phyloP scores from a whole-genome alignment of 1,140 invertebrate species.

The Zaprionus lachaisei region DNA sequence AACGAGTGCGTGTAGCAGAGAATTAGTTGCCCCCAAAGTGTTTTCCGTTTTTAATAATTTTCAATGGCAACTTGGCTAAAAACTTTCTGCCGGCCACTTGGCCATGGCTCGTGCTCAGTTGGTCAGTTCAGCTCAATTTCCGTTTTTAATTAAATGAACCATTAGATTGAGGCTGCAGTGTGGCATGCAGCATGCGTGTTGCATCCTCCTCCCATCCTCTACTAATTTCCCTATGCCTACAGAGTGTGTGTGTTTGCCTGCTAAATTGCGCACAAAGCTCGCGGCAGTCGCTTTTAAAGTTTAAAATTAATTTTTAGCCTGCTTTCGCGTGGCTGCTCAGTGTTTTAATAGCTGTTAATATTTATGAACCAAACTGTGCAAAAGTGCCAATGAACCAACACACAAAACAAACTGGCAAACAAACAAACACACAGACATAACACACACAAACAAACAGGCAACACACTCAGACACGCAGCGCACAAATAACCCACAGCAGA shows the following conservation, averaged over 20 bases:
- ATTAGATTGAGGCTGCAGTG: conserved; percentile 58
- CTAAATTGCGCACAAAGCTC: conserved; percentile 66
- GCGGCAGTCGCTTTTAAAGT: conserved; percentile 68
- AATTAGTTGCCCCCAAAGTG: conserved; percentile 79
- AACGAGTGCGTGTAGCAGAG: conserved; percentile 32
- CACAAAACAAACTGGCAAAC: conserved; percentile 48
- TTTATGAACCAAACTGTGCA: conserved; percentile 64
- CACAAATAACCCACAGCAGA: conserved; percentile 30
- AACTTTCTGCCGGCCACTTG: conserved; percentile 49
- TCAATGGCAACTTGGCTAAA: conserved; percentile 46
- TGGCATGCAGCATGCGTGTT: conserved; percentile 19
- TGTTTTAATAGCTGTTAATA: conserved; percentile 78
- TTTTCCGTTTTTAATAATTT: conserved; percentile 82
- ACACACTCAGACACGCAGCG: neutral
- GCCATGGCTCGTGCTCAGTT: conserved; percentile 46
- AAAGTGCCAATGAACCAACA: conserved; percentile 62
- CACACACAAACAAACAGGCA: neutral
- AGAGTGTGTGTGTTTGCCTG: conserved; percentile 3
- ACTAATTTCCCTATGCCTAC: conserved; percentile 12
- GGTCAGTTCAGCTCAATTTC: conserved; percentile 75
- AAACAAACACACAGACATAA: conserved; percentile 21
- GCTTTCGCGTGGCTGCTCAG: conserved; percentile 33
- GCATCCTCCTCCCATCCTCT: neutral
- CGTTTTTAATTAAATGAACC: conserved; percentile 80
- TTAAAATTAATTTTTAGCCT: conserved; percentile 69